Base-by-base conservation (phyloP, 2,113 vertebrate species). In the Scolopax mira region DNA sequence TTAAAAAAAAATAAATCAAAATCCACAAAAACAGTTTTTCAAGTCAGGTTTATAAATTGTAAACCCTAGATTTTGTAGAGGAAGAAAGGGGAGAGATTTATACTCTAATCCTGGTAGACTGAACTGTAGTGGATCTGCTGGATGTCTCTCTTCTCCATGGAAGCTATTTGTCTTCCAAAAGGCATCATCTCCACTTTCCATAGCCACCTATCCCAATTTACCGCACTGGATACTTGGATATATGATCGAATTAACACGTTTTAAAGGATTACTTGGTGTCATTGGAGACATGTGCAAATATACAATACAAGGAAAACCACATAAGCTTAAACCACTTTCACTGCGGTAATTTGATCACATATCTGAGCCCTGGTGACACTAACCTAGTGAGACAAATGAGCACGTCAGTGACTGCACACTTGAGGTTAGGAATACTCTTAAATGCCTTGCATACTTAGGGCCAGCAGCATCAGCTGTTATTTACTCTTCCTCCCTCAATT, bases 311-410 rank as follows among this genome's bases (percentile, higher is more conserved):
- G 89, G 73, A 55, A 94, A 96, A 96, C 86, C 94, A 94, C 89
- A 97, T 97, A 94, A 95, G 95, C 91, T 93, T 96, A 96, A 97
- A 95, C 91, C 96, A 95, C 95, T 96, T 95, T 95, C 57, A 35
- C 18, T 2, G 86, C 6, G 18, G 89, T 96, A 97, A 97, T 97
- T 97, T 93, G 94, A 97, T 97, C 96, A 95, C 94, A 61, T 92
- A 91, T 93, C 93, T 92, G 95, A 97, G 93, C 73, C 78, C 70
- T 55, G 18, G 89, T 94, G 95, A 95, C 94, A 92, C 86, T 96
- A 97, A 97, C 95, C 93, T 95, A 69, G 94, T 93, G 96, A 97
- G 95, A 97, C 95, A 96, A 95, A 97, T 92, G 96, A 81, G 88
- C 92, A 79, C 22, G 11, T 88, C 93, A 94, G 65, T 64, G 82